Conservation (phyloP, 2,113 vertebrate species). For the Choloepus hoffmanni region DNA sequence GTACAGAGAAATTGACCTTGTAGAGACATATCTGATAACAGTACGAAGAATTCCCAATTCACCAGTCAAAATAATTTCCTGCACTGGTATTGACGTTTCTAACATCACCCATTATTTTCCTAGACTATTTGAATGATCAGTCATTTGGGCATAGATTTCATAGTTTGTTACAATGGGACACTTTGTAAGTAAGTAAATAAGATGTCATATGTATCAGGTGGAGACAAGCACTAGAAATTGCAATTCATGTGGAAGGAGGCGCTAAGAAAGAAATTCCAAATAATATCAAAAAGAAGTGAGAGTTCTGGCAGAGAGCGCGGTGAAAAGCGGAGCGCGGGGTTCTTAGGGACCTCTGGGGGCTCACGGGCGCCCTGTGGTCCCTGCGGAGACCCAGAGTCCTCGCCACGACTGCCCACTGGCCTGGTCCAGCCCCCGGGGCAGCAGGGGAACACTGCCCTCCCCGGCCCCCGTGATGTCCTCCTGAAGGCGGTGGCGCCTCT, state of each 20-base stretch:
- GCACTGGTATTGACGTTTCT: constrained; percentile 55
- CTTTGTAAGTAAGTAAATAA: constrained; percentile 78
- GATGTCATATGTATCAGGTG: constrained; percentile 54
- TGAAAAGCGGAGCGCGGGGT: too few relatives aligned
- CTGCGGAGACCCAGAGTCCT: too few relatives aligned
- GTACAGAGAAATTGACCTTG: constrained; percentile 60
- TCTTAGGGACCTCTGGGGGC: too few relatives aligned
- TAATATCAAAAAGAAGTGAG: constrained; percentile 40
- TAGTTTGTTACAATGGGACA: constrained; percentile 3
- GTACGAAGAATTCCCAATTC: background rate
- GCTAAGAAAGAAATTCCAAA: constrained; percentile 65
- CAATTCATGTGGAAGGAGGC: constrained; percentile 53
- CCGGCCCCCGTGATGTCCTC: too few relatives aligned
- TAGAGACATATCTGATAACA: constrained; percentile 31
- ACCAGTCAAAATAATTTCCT: constrained; percentile 74
- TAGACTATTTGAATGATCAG: constrained; percentile 59
- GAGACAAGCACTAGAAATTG: constrained; percentile 45
- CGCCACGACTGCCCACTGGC: too few relatives aligned
- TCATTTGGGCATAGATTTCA: constrained; percentile 63
- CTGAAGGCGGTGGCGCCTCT: too few relatives aligned
- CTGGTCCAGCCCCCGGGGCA: too few relatives aligned
- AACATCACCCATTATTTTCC: constrained; percentile 63
- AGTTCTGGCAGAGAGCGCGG: too few relatives aligned
- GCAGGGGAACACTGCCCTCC: too few relatives aligned
- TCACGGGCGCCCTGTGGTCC: too few relatives aligned